Base-by-base conservation (phyloP, 2,888 invertebrate genomes). In the Physocephala rufipes region DNA sequence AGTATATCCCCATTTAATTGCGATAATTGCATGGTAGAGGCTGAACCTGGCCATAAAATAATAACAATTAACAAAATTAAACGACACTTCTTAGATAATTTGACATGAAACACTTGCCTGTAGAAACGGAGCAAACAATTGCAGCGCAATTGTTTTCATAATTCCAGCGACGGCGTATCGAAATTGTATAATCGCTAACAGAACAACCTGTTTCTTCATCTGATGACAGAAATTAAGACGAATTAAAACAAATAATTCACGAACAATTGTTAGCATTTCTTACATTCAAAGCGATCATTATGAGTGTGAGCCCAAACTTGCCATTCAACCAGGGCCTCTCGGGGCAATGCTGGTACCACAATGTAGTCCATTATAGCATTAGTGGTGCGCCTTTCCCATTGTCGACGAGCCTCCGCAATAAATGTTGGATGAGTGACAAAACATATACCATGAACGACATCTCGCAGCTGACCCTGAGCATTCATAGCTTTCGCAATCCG, bases 131-230 rank as follows among this genome's bases (percentile, higher is more conserved):
- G 83, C 95, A 95, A 19, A 95, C 93, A 79, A 95, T 91, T 2
- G 94, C 93, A 1, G 94, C 92, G 72, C 95, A 92, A 74, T 93
- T 93, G 83, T 94, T 94, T 82, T 95, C 95, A 81, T 94, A 94
- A 86, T 95, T 95, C 93, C 95, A 95, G 73, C 95, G 90, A 76
- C 95, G 89, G 66, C 93, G 91, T 78, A 95, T 92, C 15, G 93
- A 93, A 72, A 95, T 93, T 79, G 93, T 93, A 81, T 92, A 93
- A 78, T 92, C 91, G 70, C 92, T 91, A 12, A 95, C 89, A 76
- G 93, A 93, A 83, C 93, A 94, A n/a, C 95, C 95, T 62, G 95
- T 94, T 84, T 95, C 95, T 87, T 95, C 95, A 84, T 95, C 95
- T 95, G 84, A 24, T 78, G 73, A 47, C 24, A 64, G 9, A 24